A percentile compares a stretch with the other conserved stretches of the same genome.
phyloP scores from a whole-genome alignment of 2,113 vertebrate genomes.

The Oreochromis tanganicae region DNA sequence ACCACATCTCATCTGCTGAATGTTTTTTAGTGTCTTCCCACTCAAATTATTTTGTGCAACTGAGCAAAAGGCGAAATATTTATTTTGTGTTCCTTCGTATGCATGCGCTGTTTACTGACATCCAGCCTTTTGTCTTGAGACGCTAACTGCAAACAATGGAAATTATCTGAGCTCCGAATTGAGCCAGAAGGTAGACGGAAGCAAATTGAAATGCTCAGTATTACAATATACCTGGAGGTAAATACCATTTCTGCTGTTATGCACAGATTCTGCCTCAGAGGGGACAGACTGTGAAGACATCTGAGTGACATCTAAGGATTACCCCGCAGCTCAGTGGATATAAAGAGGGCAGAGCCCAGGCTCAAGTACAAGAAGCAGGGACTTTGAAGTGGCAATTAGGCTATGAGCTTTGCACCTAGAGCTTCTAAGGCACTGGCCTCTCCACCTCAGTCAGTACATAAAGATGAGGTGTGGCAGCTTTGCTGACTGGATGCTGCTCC shows the following conservation, averaged over 20 bases:
- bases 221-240: not conserved
- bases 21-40: not conserved
- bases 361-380: constrained; percentile 5
- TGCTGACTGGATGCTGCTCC: constrained; percentile 66
- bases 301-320: constrained; percentile 37
- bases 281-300: constrained; percentile 6
- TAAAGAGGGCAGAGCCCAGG: constrained; percentile 12
- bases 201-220: constrained; percentile 14
- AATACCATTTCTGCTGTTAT: not conserved
- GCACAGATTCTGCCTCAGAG: not conserved
- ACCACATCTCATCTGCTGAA: not conserved
- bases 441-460: constrained; percentile 34
- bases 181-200: not conserved
- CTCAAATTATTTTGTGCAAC: constrained; percentile 11
- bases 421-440: constrained; percentile 35
- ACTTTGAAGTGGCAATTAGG: constrained; percentile 45
- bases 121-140: not conserved
- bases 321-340: constrained; percentile 19
- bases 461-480: constrained; percentile 51
- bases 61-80: constrained; percentile 13
- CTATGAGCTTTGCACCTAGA: constrained; percentile 41
- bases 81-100: not conserved
- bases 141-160: not conserved
- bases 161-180: not conserved
- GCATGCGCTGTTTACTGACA: not conserved